Conservation (phyloP, 2,113 vertebrate species). For the Calyptomena viridis region DNA sequence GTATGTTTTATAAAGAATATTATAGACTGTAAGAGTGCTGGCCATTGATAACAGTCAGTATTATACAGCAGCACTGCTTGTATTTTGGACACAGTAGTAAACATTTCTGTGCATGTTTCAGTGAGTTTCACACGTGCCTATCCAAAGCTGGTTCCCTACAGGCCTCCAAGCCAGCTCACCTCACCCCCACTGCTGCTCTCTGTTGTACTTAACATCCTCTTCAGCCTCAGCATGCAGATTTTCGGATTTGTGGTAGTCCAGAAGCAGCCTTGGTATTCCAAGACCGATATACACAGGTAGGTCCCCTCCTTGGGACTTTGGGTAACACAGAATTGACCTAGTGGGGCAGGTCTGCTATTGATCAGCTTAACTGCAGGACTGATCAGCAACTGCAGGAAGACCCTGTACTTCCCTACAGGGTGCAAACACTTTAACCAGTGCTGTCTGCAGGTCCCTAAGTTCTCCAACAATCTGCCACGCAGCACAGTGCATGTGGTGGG, state of each 20-base stretch:
- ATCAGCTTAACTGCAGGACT: not conserved
- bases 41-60: not conserved
- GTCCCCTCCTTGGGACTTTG: not conserved
- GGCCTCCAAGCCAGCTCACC: conserved; percentile 73
- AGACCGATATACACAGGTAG: conserved; percentile 20
- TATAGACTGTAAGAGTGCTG: not conserved
- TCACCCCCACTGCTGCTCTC: conserved; percentile 79
- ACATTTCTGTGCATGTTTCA: conserved; percentile 8
- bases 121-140: conserved; percentile 79
- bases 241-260: conserved; percentile 76
- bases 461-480: not conserved
- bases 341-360: not conserved
- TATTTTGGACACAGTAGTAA: not conserved
- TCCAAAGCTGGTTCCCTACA: conserved; percentile 74
- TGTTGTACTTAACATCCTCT: conserved; percentile 74
- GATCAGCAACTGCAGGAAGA: not conserved
- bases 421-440: not conserved
- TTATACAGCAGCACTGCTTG: not conserved
- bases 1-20: not conserved
- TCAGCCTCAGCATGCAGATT: conserved; percentile 74
- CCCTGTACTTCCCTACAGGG: not conserved
- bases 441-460: not conserved
- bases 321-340: not conserved
- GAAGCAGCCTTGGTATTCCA: conserved; percentile 77
- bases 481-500: not conserved